Percentiles rank a stretch among this genome's conserved stretches.
phyloP scores from a whole-genome alignment of 2,888 invertebrate species.

The Sminthurinus aureus region DNA sequence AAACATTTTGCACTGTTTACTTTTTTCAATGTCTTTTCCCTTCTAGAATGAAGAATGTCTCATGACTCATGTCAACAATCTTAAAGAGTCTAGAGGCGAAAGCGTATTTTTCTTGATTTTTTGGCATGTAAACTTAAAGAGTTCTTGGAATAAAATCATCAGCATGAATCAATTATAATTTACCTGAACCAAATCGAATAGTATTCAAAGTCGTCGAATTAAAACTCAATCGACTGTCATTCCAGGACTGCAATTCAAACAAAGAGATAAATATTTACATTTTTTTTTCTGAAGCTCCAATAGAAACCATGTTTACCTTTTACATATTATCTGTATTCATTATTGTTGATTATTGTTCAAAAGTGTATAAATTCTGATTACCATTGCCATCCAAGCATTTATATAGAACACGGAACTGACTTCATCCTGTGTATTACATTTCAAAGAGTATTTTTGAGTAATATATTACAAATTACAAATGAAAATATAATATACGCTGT shows the following conservation, averaged over 20 bases:
- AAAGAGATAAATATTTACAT: conserved; percentile 15
- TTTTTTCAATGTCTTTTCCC: no score
- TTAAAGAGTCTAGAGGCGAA: no score
- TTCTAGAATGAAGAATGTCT: no score
- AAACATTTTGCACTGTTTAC: no score
- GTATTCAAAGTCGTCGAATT: conserved; percentile 73
- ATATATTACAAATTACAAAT: not conserved
- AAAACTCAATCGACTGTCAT: conserved; percentile 74
- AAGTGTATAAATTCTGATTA: not conserved
- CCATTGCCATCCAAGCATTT: conserved; percentile 63
- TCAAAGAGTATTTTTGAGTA: conserved; percentile 1
- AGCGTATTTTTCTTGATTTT: no score
- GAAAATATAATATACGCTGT: no score
- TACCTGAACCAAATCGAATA: conserved; percentile 72
- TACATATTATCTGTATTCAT: not conserved
- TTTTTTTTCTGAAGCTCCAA: not conserved
- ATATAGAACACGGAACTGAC: conserved; percentile 69
- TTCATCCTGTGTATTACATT: conserved; percentile 65
- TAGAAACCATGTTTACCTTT: not conserved
- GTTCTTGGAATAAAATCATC: no score
- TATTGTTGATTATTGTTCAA: conserved; percentile 8
- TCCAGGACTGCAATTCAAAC: conserved; percentile 71
- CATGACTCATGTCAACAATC: no score
- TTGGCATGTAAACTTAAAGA: no score
- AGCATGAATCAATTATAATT: no score